phyloP scores from a whole-genome alignment of 1,140 invertebrate genomes.

The Sminthurinus signatus region DNA sequence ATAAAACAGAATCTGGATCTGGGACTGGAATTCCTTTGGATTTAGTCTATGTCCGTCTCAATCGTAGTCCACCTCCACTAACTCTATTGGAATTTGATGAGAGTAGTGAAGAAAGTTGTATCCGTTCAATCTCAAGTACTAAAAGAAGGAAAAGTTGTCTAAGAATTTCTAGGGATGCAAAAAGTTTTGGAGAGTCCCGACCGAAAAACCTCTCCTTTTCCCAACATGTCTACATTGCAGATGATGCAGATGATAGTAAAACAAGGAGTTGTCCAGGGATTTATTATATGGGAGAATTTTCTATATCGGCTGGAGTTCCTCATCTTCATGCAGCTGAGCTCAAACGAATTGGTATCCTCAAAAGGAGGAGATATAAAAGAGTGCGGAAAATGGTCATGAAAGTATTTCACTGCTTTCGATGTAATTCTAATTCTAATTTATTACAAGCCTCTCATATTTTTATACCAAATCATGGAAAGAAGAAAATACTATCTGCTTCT shows the following conservation, averaged over 20 bases:
- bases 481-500: too few relatives aligned
- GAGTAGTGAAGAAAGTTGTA: conserved; percentile 1
- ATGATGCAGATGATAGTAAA: neutral
- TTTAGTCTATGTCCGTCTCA: neutral
- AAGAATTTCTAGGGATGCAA: neutral
- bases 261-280: conserved; percentile 5
- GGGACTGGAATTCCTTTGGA: too few relatives aligned
- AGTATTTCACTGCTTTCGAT: neutral
- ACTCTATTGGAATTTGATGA: neutral
- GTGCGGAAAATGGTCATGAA: neutral
- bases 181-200: neutral
- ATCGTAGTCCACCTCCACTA: neutral
- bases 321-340: too few relatives aligned
- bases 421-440: too few relatives aligned
- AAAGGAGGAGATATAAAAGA: neutral
- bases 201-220: conserved; percentile 10
- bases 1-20: too few relatives aligned
- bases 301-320: neutral
- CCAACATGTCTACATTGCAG: conserved; percentile 2
- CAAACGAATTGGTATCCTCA: neutral
- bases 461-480: too few relatives aligned
- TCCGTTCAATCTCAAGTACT: neutral
- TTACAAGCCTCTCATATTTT: too few relatives aligned
- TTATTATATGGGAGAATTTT: conserved; percentile 4
- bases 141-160: neutral